Evolutionary conservation across 2,888 invertebrate species (phyloP), one percentile per base, ranked within the genome.

Genomic region (Latrodectus elegans): DNA sequence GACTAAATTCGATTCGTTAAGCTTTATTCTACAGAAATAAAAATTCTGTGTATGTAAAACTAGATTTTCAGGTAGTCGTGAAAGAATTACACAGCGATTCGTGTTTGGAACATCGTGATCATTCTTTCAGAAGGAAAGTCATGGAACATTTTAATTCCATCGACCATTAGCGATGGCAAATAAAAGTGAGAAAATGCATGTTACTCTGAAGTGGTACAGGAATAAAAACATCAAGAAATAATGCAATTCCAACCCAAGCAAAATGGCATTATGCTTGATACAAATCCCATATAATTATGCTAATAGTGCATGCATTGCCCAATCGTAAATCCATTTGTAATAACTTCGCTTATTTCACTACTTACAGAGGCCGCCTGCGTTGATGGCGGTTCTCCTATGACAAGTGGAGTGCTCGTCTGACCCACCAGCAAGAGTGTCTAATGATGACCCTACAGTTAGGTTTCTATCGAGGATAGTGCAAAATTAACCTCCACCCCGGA

Each of bases 401-500:
- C 73, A 51, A n/a, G 14, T 70, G 68, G 38, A 53, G 71, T 22
- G 38, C 49, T n/a, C 67, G 17, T 64, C 71, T 72, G 77, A 77
- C 77, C 22, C 53, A 49, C 81, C 73, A 38, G 38, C 53, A 26
- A 74, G 67, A 73, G 26, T 60, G 70, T 74, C 68, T 67, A 68
- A 15, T 60, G 60, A 26, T 83, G 83, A 83, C 83, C 83, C 76
- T 64, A 38, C 60, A 26, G 17, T 75, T 75, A 55, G 53, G 68
- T 38, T 60, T 60, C 55, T 75, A 74, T 76, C 67, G 70, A 68
- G 79, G 53, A 75, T 86, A 86, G 80, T 80, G 64, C 80, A 86
- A 86, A 86, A 86, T 86, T 86, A 86, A 86, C 85, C 85, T 86
- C 85, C 80, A 86, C 85, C 85, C 70, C 17, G 26, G 22, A 15